These are phyloP conservation scores for Sebastes steindachneri DNA, from an alignment of 2,797 vertebrate species.

Conservation along the genomic window DNA sequence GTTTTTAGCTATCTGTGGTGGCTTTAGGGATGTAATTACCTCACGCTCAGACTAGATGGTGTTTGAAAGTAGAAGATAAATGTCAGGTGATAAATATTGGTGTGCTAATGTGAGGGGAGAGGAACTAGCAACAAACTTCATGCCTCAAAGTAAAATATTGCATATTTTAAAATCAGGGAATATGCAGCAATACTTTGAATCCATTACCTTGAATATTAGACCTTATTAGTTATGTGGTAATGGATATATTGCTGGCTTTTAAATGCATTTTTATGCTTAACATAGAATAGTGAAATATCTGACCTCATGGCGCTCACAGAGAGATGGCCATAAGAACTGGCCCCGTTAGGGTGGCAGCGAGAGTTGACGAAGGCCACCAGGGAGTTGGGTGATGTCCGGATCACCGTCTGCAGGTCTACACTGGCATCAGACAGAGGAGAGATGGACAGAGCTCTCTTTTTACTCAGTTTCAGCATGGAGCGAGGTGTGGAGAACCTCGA, in stretches of 20 bases:
- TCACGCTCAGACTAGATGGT: not conserved
- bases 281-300: constrained; percentile 7
- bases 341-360: constrained; percentile 88
- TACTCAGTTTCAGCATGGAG: constrained; percentile 92
- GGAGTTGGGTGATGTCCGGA: constrained; percentile 97
- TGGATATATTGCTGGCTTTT: not conserved
- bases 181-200: not conserved
- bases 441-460: constrained; percentile 96
- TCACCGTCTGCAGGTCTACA: constrained; percentile 96
- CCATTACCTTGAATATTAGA: not conserved
- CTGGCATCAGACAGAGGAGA: constrained; percentile 96
- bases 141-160: not conserved
- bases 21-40: not conserved
- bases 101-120: not conserved
- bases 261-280: not conserved
- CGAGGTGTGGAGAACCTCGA: constrained; percentile 93
- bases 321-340: constrained; percentile 95
- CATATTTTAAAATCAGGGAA: not conserved
- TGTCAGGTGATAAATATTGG: not conserved
- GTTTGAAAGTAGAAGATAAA: not conserved
- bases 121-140: not conserved
- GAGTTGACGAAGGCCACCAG: constrained; percentile 97
- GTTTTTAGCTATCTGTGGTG: not conserved
- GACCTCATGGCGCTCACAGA: constrained; percentile 96
- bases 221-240: not conserved